A percentile compares a stretch with the other conserved stretches of the same genome.
These are phyloP conservation scores for Drosophila atroscutellata DNA, from an alignment of 2,888 invertebrate species.

Conservation along the genomic window DNA sequence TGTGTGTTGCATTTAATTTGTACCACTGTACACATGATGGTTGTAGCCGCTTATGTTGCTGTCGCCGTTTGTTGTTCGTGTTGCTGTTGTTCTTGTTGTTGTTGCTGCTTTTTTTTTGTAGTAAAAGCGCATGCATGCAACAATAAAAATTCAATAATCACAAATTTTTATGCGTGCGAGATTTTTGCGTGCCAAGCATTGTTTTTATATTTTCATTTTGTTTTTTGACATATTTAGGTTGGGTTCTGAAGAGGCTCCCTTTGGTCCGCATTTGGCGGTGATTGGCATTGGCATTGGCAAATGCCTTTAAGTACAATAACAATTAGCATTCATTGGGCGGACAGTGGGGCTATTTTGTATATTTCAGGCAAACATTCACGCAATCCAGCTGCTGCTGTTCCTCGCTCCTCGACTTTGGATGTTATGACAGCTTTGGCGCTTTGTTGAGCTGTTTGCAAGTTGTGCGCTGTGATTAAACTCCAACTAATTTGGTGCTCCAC, in stretches of 20 bases:
- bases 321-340: conserved; percentile 63
- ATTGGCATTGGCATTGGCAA: conserved; percentile 4
- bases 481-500: conserved; percentile 75
- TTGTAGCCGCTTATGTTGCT: conserved; percentile 43
- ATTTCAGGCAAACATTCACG: conserved; percentile 3
- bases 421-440: conserved; percentile 67
- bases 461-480: conserved; percentile 69
- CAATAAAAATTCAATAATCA: conserved; percentile 74
- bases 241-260: conserved; percentile 3
- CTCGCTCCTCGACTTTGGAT: neutral
- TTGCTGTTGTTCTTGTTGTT: conserved; percentile 30
- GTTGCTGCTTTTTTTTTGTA: conserved; percentile 24
- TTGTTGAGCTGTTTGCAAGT: conserved; percentile 47
- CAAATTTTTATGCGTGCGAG: conserved; percentile 76
- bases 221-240: conserved; percentile 35
- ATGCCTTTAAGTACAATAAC: conserved; percentile 56
- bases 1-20: neutral
- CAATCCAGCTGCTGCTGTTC: neutral
- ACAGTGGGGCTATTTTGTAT: conserved; percentile 17
- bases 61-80: conserved; percentile 15
- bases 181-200: conserved; percentile 47
- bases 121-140: conserved; percentile 30
- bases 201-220: conserved; percentile 4
- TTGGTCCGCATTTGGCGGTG: neutral
- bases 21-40: conserved; percentile 46